Conservation (phyloP, 92 coral and sea anemone genomes). For the Pocillopora grandis region DNA sequence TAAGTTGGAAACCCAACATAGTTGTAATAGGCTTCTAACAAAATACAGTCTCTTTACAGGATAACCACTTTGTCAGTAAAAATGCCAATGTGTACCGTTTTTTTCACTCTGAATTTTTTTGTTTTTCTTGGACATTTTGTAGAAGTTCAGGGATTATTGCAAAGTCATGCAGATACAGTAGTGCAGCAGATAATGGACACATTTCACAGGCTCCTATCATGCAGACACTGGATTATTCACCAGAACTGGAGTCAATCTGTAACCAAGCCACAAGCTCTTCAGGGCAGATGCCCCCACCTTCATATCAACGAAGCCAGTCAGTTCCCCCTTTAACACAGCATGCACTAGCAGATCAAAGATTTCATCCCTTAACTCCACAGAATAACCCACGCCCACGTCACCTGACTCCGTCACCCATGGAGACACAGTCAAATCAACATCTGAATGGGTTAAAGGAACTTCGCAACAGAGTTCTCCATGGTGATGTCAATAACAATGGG, state of each 20-base stretch:
- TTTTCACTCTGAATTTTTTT: background rate
- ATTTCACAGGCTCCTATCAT: slow-evolving; percentile 56
- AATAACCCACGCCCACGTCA: slow-evolving; percentile 80
- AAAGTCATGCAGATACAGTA: slow-evolving; percentile 84
- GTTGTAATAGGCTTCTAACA: too few relatives aligned
- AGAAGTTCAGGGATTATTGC: slow-evolving; percentile 42
- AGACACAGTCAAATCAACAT: slow-evolving; percentile 74
- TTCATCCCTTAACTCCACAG: slow-evolving; percentile 99
- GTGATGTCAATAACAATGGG: slow-evolving; percentile 97
- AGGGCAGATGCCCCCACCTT: slow-evolving; percentile 74
- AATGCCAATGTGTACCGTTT: background rate
- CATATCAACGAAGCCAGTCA: slow-evolving; percentile 91
- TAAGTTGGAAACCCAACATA: too few relatives aligned
- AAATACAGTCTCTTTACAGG: background rate
- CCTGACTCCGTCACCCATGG: slow-evolving; percentile 83
- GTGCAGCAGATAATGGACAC: slow-evolving; percentile 59
- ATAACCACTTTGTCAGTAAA: background rate
- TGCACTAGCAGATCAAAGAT: slow-evolving; percentile 70
- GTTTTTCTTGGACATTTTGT: slow-evolving; percentile 20
- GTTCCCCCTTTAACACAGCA: slow-evolving; percentile 98
- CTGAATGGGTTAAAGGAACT: slow-evolving; percentile 92
- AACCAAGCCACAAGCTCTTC: slow-evolving; percentile 65
- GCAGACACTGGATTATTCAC: slow-evolving; percentile 74
- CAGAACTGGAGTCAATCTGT: slow-evolving; percentile 87
- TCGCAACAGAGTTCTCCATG: slow-evolving; percentile 93